Percentiles rank a stretch among this genome's conserved stretches.
phyloP scores from a whole-genome alignment of 2,888 invertebrate species.

The Uropetala carovei region DNA sequence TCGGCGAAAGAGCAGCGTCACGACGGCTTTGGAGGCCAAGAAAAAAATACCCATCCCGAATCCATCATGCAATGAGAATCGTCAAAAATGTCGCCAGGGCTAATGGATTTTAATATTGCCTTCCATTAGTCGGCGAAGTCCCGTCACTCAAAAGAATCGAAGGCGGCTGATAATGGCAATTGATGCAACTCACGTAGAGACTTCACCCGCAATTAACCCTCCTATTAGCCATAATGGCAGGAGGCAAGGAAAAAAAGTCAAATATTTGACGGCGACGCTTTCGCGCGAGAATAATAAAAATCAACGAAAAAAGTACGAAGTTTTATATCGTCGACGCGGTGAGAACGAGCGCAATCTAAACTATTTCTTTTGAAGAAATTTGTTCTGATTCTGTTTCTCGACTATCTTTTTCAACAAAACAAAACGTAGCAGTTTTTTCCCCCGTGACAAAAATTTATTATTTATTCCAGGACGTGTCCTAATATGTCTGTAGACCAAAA shows the following conservation, averaged over 20 bases:
- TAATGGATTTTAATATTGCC: conserved; percentile 21
- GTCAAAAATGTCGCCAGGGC: not conserved
- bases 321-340: not conserved
- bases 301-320: not conserved
- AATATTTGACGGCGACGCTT: not conserved
- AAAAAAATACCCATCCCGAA: not conserved
- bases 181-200: conserved; percentile 4
- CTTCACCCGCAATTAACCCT: not conserved
- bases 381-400: not conserved
- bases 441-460: not conserved
- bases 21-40: not conserved
- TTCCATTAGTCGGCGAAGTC: conserved; percentile 10
- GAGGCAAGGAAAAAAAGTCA: not conserved
- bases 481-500: no score
- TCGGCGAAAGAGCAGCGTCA: not conserved
- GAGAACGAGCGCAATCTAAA: not conserved
- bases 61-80: conserved; percentile 17
- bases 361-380: not conserved
- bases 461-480: no score
- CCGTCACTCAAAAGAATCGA: not conserved
- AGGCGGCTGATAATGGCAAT: conserved; percentile 8
- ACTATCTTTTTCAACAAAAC: not conserved
- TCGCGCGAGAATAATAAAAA: not conserved
- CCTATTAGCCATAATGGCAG: not conserved
- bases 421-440: not conserved